These are phyloP conservation scores for Ptilorrhoa leucosticta DNA, from an alignment of 2,113 vertebrate genomes.

Conservation along the genomic window DNA sequence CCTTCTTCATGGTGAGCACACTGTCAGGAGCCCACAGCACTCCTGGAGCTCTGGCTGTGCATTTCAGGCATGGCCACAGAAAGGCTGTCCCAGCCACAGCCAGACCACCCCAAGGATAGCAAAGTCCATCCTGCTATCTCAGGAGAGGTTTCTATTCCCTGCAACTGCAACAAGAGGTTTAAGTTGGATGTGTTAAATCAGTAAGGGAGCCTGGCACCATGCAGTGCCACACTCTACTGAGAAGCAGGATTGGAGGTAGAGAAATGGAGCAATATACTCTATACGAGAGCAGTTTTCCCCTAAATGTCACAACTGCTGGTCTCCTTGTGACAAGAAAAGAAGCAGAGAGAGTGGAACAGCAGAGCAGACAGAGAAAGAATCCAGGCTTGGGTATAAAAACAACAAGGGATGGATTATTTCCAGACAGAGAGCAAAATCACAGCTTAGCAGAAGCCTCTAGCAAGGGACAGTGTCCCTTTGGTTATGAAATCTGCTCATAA, in stretches of 20 bases:
- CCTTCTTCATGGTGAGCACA: neutral
- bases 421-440: neutral
- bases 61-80: fast-evolving
- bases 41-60: neutral
- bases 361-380: neutral
- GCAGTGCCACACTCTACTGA: neutral
- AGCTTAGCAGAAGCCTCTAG: neutral
- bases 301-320: neutral
- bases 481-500: neutral
- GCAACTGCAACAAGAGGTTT: neutral
- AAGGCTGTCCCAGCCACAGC: neutral
- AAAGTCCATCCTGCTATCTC: neutral
- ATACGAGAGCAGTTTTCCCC: neutral
- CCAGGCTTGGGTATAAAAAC: neutral
- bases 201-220: neutral
- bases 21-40: neutral
- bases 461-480: neutral
- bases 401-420: neutral
- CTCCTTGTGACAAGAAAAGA: neutral
- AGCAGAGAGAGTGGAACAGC: neutral
- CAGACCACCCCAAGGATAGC: neutral
- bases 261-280: neutral
- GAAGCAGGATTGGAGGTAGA: neutral
- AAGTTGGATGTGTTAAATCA: neutral
- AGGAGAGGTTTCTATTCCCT: neutral